Conservation (phyloP, 2,888 invertebrate species). For the Sepiola atlantica region DNA sequence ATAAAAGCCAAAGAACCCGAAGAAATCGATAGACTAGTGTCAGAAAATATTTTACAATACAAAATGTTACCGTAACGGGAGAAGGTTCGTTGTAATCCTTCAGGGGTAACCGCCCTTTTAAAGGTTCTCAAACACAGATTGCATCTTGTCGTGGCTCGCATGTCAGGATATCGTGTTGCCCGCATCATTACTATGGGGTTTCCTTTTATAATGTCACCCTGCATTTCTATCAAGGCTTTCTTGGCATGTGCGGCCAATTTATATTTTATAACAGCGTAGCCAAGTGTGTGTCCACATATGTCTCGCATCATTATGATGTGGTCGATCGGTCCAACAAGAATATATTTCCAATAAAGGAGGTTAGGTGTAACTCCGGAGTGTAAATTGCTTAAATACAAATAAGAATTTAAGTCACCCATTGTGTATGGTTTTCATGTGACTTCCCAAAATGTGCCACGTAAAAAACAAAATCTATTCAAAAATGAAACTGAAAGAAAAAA, state of each 20-base stretch:
- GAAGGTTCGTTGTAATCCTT: background rate
- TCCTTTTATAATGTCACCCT: background rate
- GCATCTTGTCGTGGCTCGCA: background rate
- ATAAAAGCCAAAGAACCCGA: background rate
- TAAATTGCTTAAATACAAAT: background rate
- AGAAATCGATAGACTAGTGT: background rate
- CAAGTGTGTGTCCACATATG: background rate
- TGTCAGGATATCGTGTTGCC: background rate
- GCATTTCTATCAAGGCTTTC: background rate
- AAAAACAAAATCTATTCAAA: too few relatives aligned
- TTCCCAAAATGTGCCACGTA: too few relatives aligned
- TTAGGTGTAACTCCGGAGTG: background rate
- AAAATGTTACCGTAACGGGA: background rate
- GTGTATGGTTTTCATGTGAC: too few relatives aligned
- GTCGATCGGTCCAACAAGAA: background rate
- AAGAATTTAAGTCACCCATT: background rate
- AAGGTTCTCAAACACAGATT: background rate
- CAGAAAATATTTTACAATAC: background rate
- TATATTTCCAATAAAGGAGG: background rate
- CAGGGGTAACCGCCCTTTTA: background rate
- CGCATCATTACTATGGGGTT: background rate
- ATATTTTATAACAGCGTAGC: background rate
- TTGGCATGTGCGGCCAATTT: background rate
- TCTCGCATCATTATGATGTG: background rate
- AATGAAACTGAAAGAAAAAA: too few relatives aligned